Conservation (phyloP, 2,113 vertebrate genomes). For the Fukomys damarensis region DNA sequence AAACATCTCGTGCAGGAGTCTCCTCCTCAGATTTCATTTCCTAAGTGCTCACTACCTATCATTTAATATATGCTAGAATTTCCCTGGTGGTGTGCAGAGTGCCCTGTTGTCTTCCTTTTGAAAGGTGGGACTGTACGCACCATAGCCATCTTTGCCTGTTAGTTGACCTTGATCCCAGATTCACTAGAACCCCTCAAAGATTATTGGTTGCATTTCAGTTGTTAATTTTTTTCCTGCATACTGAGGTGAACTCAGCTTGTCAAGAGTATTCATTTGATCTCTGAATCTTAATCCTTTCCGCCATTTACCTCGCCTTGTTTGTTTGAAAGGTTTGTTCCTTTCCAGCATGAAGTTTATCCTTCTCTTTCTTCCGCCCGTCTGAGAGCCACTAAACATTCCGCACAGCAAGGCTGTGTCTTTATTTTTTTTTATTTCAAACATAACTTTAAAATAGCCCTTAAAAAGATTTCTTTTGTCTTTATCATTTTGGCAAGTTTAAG, state of each 20-base stretch:
- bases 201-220: neutral
- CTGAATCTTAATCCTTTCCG: neutral
- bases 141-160: neutral
- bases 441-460: neutral
- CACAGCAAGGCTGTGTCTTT: neutral
- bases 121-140: neutral
- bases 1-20: neutral
- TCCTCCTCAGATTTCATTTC: neutral
- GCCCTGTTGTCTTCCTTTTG: neutral
- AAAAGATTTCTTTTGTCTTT: neutral
- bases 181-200: neutral
- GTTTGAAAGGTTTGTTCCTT: neutral
- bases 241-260: neutral
- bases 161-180: neutral
- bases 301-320: neutral
- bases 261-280: neutral
- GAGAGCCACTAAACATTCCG: neutral
- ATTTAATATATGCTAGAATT: neutral
- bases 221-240: neutral
- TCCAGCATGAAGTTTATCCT: neutral
- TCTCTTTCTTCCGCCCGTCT: neutral
- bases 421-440: conserved; percentile 44
- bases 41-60: neutral
- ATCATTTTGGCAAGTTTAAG: conserved; percentile 14
- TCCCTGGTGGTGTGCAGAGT: neutral